Percentiles rank a stretch among this genome's conserved stretches.
Conservation (phyloP, 2,113 vertebrate species). For the Chiloscyllium plagiosum region DNA sequence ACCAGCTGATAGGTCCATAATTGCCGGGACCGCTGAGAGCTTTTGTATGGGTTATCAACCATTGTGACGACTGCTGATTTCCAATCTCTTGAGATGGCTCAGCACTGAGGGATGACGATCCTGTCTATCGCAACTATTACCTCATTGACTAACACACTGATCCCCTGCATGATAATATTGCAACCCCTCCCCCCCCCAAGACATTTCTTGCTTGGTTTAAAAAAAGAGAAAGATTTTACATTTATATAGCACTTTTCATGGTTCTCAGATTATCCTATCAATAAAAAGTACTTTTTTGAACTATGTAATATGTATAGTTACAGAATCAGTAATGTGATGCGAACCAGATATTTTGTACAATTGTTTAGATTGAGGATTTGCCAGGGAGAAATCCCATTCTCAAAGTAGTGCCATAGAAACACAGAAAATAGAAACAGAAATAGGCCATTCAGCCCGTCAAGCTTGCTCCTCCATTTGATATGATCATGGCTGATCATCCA, state of each 20-base stretch:
- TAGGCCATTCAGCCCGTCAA: too few relatives aligned
- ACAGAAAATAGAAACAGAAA: too few relatives aligned
- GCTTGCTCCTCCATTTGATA: too few relatives aligned
- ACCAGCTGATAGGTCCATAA: not conserved
- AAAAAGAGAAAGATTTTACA: not conserved
- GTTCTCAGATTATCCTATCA: not conserved
- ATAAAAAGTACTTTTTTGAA: not conserved
- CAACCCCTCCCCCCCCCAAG: not conserved
- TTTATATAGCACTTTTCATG: not conserved
- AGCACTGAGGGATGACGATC: not conserved
- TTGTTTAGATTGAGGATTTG: not conserved
- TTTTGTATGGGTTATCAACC: not conserved
- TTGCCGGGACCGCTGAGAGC: not conserved
- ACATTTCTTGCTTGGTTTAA: not conserved
- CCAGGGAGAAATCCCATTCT: not conserved
- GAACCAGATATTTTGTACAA: not conserved
- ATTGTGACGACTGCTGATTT: not conserved
- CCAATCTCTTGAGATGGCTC: not conserved
- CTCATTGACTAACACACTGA: not conserved
- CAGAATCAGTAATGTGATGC: not conserved
- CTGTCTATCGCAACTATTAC: not conserved
- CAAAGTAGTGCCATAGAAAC: not conserved
- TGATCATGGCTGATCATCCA: too few relatives aligned
- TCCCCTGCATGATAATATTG: not conserved
- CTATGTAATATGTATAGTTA: not conserved